Base-by-base conservation (phyloP, 2,888 invertebrate genomes). In the Eupithecia vulgata region DNA sequence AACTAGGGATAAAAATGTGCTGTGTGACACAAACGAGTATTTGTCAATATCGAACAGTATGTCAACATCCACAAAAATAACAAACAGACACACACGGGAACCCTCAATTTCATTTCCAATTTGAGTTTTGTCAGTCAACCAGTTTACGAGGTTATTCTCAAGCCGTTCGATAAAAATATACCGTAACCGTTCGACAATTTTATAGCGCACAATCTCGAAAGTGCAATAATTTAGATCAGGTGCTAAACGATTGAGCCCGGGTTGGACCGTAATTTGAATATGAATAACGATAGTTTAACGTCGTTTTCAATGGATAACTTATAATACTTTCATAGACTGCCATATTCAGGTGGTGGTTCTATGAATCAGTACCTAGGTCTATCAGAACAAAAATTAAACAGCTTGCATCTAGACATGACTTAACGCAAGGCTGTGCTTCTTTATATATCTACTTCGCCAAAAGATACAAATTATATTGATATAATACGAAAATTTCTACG, bases 141-240 rank as follows among this genome's bases (percentile, higher is more conserved):
- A 30, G 17, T 68, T 68, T 42, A 42, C 12, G 67, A 42, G 25
- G 30, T 30, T 62, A 73, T 73, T 74, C 68, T 68, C 62, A 45
- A 68, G 68, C 40, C 45, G 59, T 30, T 65, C 59, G 70, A 66
- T 68, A 72, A 48, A 64, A 64, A 48, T 69, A 59, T 65, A 10
- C 52, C 57, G 45, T 35, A 64, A 48, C 40, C 66, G 25, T 66
- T 72, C 59, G 65, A 69, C 66, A 72, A 69, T 37, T 72, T 69
- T 75, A 71, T 70, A 25, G 34, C 68, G 45, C 64, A 37, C 59
- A 70, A 48, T 66, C 35, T 40, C 52, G 72, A 45, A 72, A 67
- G 62, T 67, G 67, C 68, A 68, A 77, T 77, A 75, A 76, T 71
- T 78, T 76, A 62, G 40, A 66, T 70, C 57, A 73, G 74, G 72